These are phyloP conservation scores for Drosophila ohnishii DNA, from an alignment of 1,140 invertebrate species.

Conservation along the genomic window DNA sequence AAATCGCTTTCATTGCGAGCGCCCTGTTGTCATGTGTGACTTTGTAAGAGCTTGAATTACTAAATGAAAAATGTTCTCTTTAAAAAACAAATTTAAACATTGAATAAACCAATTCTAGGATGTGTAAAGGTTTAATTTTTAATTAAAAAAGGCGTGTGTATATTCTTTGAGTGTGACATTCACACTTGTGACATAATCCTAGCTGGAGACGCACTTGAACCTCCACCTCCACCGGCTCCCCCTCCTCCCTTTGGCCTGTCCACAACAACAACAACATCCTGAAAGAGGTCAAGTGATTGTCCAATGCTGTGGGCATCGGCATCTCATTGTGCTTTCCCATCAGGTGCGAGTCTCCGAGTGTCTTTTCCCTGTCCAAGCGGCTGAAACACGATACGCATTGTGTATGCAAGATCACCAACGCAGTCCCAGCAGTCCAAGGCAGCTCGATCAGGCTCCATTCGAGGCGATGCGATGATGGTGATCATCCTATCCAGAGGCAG, in stretches of 20 bases:
- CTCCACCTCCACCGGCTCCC: slow-evolving; percentile 24
- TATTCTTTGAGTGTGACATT: slow-evolving; percentile 21
- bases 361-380: slow-evolving; percentile 18
- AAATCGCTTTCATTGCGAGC: too few species aligned
- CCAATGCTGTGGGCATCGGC: slow-evolving; percentile 52
- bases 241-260: not conserved
- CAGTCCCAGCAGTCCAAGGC: slow-evolving; percentile 22
- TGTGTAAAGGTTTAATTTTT: not conserved
- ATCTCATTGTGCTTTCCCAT: slow-evolving; percentile 81
- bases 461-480: slow-evolving; percentile 18
- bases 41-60: too few species aligned
- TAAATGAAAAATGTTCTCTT: too few species aligned
- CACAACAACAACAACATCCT: slow-evolving; percentile 70
- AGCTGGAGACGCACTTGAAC: slow-evolving; percentile 67
- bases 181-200: slow-evolving; percentile 31
- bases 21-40: too few species aligned
- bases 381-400: slow-evolving; percentile 78
- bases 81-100: too few species aligned
- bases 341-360: slow-evolving; percentile 57
- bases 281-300: slow-evolving; percentile 80
- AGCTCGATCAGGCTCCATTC: slow-evolving; percentile 11
- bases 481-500: slow-evolving; percentile 11
- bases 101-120: too few species aligned
- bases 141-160: too few species aligned
- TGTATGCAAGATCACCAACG: slow-evolving; percentile 74